Evolutionary conservation across 2,888 invertebrate genomes (phyloP), one percentile per base, ranked within the genome.

Genomic region (Drosophila heteroneura): DNA sequence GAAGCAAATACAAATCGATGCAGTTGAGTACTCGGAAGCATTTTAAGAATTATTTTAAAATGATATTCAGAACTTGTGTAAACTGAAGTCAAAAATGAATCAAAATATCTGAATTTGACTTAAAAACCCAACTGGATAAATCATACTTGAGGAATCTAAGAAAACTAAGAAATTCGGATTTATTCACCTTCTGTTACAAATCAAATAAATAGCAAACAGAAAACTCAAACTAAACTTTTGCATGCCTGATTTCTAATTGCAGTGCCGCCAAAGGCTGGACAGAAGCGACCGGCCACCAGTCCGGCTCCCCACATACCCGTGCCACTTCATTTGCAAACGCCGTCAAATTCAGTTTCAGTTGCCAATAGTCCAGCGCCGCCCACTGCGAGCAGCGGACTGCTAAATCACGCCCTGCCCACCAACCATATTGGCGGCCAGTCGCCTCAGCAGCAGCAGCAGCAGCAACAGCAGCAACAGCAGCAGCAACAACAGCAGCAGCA

Each of bases 211-310:
- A 35, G 2, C 14, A 49, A 47, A 16, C 26, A 19, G 5, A 19
- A 51, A 51, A 51, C 51, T 51, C 5, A 16, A 33, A 47, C 19
- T 56, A 10, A 49, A 33, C 16, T 52, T 16, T 33, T 54, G 0
- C 4, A 10, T 57, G 3, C 26, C 65, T 56, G 2, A 47, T 33
- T 6, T 83, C 35, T 57, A 33, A 19, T 90, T 92, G 7, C 78
- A 93, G 93, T 93, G 79, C 93, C 93, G 84, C 93, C 93, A 70
- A 94, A 93, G 91, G 79, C 92, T 65, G 93, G 92, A 59, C 93
- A 93, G 70, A 94, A 93, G 76, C 92, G 93, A 65, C 93, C 93
- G 44, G 92, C 92, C 53, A 92, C 93, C 35, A 93, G 93, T 82
- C 93, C 94, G 51, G 93, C 93, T 26, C 93, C 94, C 12, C 91